Conservation (phyloP, 2,888 invertebrate species). For the Neocrepidodera transversa region DNA sequence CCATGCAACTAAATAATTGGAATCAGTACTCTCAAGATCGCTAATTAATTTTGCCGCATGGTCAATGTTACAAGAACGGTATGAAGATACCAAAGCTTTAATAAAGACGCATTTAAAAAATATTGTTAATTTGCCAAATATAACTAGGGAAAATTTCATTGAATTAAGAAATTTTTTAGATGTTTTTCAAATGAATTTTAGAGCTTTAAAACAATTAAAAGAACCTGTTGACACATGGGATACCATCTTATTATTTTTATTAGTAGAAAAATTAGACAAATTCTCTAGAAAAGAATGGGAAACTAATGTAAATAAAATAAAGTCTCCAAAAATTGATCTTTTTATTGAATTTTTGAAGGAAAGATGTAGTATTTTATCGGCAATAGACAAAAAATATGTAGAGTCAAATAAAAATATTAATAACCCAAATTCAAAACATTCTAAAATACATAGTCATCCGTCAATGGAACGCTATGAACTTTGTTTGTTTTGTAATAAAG, state of each 20-base stretch:
- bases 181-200: neutral
- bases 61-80: neutral
- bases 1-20: no score
- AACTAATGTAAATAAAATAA: slow-evolving; percentile 6
- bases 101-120: neutral
- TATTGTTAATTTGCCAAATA: neutral
- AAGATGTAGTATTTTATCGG: neutral
- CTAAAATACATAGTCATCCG: neutral
- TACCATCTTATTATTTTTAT: slow-evolving; percentile 8
- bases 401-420: slow-evolving; percentile 2
- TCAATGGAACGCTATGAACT: neutral
- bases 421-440: neutral
- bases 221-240: slow-evolving; percentile 11
- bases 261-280: slow-evolving; percentile 2
- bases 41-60: neutral
- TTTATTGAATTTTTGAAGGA: slow-evolving; percentile 13
- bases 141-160: neutral
- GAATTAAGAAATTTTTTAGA: slow-evolving; percentile 5
- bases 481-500: slow-evolving; percentile 6
- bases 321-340: slow-evolving; percentile 2
- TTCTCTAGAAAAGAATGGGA: slow-evolving; percentile 5
- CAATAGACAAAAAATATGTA: neutral
- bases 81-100: slow-evolving; percentile 4
- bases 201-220: slow-evolving; percentile 3
- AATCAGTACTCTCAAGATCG: no score